Conservation (phyloP, 64 coral and sea anemone genomes). For the Pocillopora verrucosa region DNA sequence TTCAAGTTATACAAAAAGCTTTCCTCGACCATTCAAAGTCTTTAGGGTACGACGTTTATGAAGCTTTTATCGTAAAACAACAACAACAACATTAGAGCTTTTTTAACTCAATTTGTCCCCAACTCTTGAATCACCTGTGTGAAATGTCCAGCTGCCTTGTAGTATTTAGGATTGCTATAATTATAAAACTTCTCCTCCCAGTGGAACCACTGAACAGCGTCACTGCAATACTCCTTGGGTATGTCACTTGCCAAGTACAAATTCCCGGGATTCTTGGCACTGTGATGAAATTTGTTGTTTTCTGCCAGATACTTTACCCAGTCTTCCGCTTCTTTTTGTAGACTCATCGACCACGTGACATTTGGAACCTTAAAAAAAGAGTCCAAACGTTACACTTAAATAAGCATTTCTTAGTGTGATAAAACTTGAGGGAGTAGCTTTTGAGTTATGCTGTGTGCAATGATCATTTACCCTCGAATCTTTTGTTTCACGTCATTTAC, state of each 20-base stretch:
- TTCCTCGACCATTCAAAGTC: too few species aligned
- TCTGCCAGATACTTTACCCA: constrained; percentile 30
- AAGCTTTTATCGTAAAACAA: too few species aligned
- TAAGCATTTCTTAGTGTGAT: too few species aligned
- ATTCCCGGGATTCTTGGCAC: constrained; percentile 10
- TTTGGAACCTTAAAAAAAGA: background rate
- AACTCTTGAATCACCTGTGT: background rate
- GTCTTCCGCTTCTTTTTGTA: constrained; percentile 26
- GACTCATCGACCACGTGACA: constrained; percentile 24
- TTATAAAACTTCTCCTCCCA: constrained; percentile 16
- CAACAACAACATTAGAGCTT: too few species aligned
- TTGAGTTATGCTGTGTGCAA: too few species aligned
- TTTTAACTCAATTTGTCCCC: too few species aligned
- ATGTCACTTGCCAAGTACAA: background rate
- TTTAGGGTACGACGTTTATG: too few species aligned
- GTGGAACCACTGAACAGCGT: constrained; percentile 26
- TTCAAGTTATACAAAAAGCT: too few species aligned
- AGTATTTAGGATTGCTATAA: background rate
- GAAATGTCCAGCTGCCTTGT: constrained; percentile 1
- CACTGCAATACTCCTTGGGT: background rate
- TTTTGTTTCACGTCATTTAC: too few species aligned
- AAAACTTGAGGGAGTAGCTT: too few species aligned
- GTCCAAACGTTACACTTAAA: too few species aligned
- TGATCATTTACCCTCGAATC: too few species aligned
- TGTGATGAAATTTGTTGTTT: constrained; percentile 38